Evolutionary conservation across 2,797 vertebrate genomes (phyloP).

Genomic region (Hippopotamyrus pictus): DNA sequence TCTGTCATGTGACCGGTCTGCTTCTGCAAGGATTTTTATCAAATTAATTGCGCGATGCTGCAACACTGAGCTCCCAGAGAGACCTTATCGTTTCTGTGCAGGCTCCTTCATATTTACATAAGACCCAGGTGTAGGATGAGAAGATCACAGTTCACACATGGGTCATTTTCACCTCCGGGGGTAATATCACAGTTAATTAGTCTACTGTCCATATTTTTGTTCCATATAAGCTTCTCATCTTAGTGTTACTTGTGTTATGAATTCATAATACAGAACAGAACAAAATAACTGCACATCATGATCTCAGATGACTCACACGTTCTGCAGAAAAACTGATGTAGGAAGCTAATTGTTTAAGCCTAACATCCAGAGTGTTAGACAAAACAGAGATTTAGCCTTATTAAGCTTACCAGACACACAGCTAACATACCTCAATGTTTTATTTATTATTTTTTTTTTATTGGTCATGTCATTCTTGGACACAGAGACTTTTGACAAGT

Average conservation of each 20-base stretch:
- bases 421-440: not conserved
- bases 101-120: not conserved
- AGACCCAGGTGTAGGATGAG: not conserved
- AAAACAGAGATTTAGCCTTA: not conserved
- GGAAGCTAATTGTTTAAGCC: not conserved
- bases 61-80: not conserved
- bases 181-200: conserved; percentile 1
- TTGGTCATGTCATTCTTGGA: not conserved
- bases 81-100: not conserved
- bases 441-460: not conserved
- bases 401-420: not conserved
- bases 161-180: not conserved
- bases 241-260: not conserved
- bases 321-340: not conserved
- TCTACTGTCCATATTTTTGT: not conserved
- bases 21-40: not conserved
- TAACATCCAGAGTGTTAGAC: not conserved
- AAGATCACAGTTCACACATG: not conserved
- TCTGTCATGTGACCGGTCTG: not conserved
- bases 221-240: not conserved
- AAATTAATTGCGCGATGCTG: not conserved
- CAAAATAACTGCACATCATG: not conserved
- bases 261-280: not conserved
- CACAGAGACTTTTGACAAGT: not conserved
- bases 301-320: not conserved